Base-by-base conservation (phyloP, 2,797 vertebrate species). In the Melanotaenia boesemani region DNA sequence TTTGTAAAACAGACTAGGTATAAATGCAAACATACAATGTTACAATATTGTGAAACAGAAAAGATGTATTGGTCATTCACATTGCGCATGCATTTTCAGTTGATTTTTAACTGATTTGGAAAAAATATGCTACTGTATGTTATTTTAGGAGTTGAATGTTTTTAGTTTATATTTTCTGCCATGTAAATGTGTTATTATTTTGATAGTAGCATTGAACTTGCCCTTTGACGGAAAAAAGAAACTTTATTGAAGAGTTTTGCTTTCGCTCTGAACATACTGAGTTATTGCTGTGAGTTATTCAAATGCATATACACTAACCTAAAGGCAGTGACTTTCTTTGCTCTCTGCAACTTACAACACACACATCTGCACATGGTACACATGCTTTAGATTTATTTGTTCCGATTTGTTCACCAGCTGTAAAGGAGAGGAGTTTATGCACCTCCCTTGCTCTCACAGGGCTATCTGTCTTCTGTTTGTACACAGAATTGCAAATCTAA, bases 1-100 rank as follows among this genome's bases (percentile, higher is more conserved):
- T 89, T 85, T 89, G 83, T 86, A 86, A 87, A 89, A 81, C 77
- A 82, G 74, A 81, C 72, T 72, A 36, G 72, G 72, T 80, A 75
- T 81, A 74, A 44, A 86, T 59, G 64, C 75, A 85, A 81, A 83
- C 86, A 79, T 72, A 76, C 79, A 83, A 81, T 90, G 89, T 93
- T 90, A 88, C 92, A 92, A 88, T 94, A 88, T 91, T 89, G 86
- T 87, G 78, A 75, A 80, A 74, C 79, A 72, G 64, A 85, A 80
- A 63, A 70, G 56, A 85, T 63, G 77, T 77, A 16, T 85, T 67
- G 60, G 70, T 74, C 76, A 72, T 79, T 77, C 82, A 83, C 82
- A 83, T 70, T 57, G 67, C 83, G 88, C 87, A 88, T 91, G 89
- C 83, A 67, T 91, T 86, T 88, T 85, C 62, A 64, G 67, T 77